Evolutionary conservation across 2,113 vertebrate genomes (phyloP), one percentile per base, ranked within the genome.

Genomic region (Pachyramphus minor): DNA sequence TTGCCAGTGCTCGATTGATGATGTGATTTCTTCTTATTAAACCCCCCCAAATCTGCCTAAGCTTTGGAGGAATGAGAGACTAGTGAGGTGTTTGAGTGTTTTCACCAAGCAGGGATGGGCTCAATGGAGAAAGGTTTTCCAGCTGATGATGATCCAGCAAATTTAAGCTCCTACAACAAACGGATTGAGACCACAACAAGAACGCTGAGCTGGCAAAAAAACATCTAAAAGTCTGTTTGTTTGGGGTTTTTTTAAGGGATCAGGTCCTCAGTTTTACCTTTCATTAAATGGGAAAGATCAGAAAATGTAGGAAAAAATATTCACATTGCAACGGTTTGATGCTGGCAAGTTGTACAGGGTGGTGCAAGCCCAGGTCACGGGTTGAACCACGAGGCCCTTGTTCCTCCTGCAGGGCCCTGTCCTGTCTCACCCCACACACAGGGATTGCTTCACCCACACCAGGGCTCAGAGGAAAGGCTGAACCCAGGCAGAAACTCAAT

Each of bases 221-320:
- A 20, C 2, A 0, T 5, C 22, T 5, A 2, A 7, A n/a, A 28
- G 7, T 6, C 5, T 41, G 45, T 14, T 4, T 2, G 6, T 49
- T 49, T 23, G 8, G 11, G 22, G 7, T 16, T 41, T 33, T 31
- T 66, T 37, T 0, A 62, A n/a, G 5, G 13, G 27, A 62, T 72
- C 17, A 45, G 21, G 7, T 14, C 52, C 41, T 76, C 22, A 23
- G 1, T 41, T 75, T 45, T 11, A 37, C 7, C 31, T 39, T 20
- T 31, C 18, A 25, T 14, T 27, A 11, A 4, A 35, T 5, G 14
- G 44, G 20, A n/a, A 53, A 31, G 35, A 25, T 13, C 18, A 62
- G 25, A 62, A 58, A 71, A 18, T 11, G 37, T 17, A 22, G 21
- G 35, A 22, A 19, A 11, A 35, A 69, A 25, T 0, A 24, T 12